Evolutionary conservation across 2,113 vertebrate genomes (phyloP), one percentile per base, ranked within the genome.

Genomic region (Chaetops frenatus): DNA sequence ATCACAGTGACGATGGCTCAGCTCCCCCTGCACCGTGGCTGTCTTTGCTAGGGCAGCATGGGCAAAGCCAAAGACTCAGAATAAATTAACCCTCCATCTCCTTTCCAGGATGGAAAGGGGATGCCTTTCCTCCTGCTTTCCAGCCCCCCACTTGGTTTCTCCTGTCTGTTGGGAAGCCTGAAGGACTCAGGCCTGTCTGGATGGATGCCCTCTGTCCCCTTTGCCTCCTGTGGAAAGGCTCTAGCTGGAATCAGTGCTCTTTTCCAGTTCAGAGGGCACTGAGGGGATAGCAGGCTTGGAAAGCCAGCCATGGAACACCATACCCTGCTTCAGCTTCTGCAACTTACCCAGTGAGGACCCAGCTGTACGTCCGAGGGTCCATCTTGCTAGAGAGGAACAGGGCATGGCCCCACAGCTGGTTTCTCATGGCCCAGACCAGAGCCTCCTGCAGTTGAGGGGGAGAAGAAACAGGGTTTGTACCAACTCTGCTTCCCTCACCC

Each of bases 331-430:
- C 22, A 58, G 3, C 60, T 53, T 15, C 74, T 86, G 42, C 57
- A 11, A 94, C 99, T 98, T 98, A 98, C 98, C 99, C 98, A 4
- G 92, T 98, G 95, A 99, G 98, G 72, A 99, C 99, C 88, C 98
- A 98, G 96, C 97, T 99, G 85, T 99, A 99, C 1, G 99, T 98
- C 94, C 99, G 97, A 53, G 95, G 88, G 94, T 99, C 99, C 99
- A 99, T 99, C 96, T 99, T 99, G 96, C 99, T 99, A 92, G 99
- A 98, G 53, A 99, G 98, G 95, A 99, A 99, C 48, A 99, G 96
- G 7, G 99, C 99, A 17, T 99, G 99, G 19, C 99, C 99, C 99
- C 99, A 99, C 61, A 99, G 94, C 15, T 98, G 97, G 58, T 97
- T 98, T 92, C 97, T 98, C 99, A 99, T 99, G 57, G 99, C 99